Base-by-base conservation (phyloP, 2,113 vertebrate species). In the Campylomormyrus tamandua region DNA sequence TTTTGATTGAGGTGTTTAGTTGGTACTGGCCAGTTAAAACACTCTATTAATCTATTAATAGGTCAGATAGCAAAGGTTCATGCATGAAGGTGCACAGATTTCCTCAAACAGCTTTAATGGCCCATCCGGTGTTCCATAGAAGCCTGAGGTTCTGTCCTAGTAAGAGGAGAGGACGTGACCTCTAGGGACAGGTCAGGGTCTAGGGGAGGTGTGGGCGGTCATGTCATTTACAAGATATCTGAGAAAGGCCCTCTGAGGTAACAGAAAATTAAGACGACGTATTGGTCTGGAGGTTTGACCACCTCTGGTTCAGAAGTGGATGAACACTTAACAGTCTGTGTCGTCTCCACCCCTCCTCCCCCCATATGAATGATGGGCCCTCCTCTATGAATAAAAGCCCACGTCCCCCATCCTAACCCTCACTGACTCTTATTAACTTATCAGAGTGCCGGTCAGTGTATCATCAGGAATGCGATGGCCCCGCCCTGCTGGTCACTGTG, bases 71-170 rank as follows among this genome's bases (percentile, higher is more conserved):
- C 31, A 35, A 31, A 74, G 66, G 21, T 50, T 86, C 62, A 27
- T 74, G n/a, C 66, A 31, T 83, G 74, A 70, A 84, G 53, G 31
- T 19, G 83, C 66, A 58, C 39, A 89, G 56, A 11, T 52, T 87
- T 88, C 89, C 86, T 58, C 85, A 53, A 53, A 53, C 46, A 19
- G 90, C 70, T 90, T 58, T 90, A 49, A 58, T 66, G 46, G 70
- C 87, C 58, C 80, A 66, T 83, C 89, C 45, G 17, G 62, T 74
- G 24, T 56, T 50, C 91, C 80, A 89, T 86, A 88, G 62, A 66
- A 88, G 56, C 9, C 24, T 62, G 7, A 9, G 2, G 56, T 62
- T n/a, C 83, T 87, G 49, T 31, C 50, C 84, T 83, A 15, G 62
- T 77, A 62, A 90, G 83, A 88, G 50, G 24, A 24, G 56, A 62